Evolutionary conservation across 2,888 invertebrate species (phyloP).

Genomic region (Cactoblastis cactorum): DNA sequence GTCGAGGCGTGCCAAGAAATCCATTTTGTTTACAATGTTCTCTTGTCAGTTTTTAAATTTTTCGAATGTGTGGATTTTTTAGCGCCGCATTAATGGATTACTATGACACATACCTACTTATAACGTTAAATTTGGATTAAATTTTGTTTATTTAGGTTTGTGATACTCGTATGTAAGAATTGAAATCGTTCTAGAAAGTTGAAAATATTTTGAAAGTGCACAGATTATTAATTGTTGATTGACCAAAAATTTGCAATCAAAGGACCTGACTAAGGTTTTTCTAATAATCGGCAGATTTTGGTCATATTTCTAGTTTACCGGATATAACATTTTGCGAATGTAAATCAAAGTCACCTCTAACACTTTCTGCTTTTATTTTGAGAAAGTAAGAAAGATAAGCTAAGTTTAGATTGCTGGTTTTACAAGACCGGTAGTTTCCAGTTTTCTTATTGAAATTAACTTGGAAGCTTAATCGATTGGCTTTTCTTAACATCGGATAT

Average conservation of each 20-base stretch:
- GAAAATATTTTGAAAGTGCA: too few species aligned
- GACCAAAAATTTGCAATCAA: too few species aligned
- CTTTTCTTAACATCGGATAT: constrained; percentile 22
- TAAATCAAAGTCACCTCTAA: too few species aligned
- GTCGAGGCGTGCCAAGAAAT: constrained; percentile 17
- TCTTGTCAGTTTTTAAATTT: neutral
- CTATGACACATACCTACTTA: neutral
- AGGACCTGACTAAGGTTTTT: too few species aligned
- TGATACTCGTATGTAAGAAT: too few species aligned
- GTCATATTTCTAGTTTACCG: too few species aligned
- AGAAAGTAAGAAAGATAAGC: constrained; percentile 16
- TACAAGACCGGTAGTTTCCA: constrained; percentile 19
- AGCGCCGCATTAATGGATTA: neutral
- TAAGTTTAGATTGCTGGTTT: constrained; percentile 8
- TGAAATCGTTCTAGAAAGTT: too few species aligned
- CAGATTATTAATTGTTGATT: too few species aligned
- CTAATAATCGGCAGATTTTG: too few species aligned
- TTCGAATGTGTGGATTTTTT: neutral
- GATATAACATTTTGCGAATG: too few species aligned
- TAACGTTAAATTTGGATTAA: neutral
- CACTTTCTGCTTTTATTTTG: too few species aligned
- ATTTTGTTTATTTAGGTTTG: neutral
- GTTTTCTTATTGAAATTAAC: constrained; percentile 25
- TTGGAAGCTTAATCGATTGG: constrained; percentile 23
- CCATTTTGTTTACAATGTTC: constrained; percentile 4